A percentile compares a stretch with the other conserved stretches of the same genome.
These are phyloP conservation scores for Calephelis virginiensis DNA, from an alignment of 1,140 invertebrate genomes.

Conservation along the genomic window DNA sequence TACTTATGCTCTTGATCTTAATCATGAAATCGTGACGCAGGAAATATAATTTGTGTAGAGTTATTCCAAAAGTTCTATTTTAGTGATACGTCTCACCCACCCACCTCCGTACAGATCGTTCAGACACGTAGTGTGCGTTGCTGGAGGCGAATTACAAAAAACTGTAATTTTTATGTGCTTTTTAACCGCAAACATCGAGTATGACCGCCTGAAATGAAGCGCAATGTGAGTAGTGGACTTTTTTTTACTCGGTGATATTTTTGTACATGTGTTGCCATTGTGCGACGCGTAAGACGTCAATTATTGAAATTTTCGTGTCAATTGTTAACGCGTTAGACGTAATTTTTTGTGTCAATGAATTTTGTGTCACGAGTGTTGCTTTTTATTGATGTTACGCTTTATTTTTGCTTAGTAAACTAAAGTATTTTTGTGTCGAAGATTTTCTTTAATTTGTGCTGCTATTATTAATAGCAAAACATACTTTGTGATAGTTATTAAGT, in stretches of 20 bases:
- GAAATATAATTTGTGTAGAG: conserved; percentile 68
- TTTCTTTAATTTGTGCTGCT: too few relatives aligned
- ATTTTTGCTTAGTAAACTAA: too few relatives aligned
- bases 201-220: conserved; percentile 63
- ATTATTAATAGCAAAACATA: too few relatives aligned
- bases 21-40: conserved; percentile 64
- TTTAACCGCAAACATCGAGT: conserved; percentile 27
- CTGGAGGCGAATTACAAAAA: conserved; percentile 48
- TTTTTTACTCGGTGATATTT: background rate
- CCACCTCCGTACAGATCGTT: conserved; percentile 51
- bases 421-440: too few relatives aligned
- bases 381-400: background rate
- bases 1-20: conserved; percentile 62
- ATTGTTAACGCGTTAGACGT: conserved; percentile 46
- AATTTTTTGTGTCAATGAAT: conserved; percentile 10
- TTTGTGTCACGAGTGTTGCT: background rate
- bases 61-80: conserved; percentile 77
- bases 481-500: too few relatives aligned
- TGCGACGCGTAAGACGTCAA: conserved; percentile 37
- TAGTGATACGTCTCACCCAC: conserved; percentile 59
- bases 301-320: conserved; percentile 18
- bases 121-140: conserved; percentile 51
- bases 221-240: conserved; percentile 59
- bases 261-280: conserved; percentile 43
- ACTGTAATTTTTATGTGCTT: conserved; percentile 35